phyloP scores from a whole-genome alignment of 2,113 vertebrate genomes.

The Urocitellus parryii region DNA sequence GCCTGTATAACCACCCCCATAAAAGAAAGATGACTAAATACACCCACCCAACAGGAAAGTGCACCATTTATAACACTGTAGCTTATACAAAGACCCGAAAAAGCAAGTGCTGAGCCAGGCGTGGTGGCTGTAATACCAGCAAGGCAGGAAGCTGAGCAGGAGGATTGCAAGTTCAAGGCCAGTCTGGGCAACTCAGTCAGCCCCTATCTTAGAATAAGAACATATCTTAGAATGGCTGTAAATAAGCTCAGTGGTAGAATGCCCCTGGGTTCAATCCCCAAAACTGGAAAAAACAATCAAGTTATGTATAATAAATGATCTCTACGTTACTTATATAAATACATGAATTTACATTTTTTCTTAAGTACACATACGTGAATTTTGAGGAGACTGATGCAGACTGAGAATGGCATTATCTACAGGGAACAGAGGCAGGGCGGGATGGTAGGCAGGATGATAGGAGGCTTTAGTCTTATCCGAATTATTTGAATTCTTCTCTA shows the following conservation, averaged over 20 bases:
- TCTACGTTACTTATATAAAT: background rate
- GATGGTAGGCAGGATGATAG: background rate
- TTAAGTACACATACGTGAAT: background rate
- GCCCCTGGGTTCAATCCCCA: no score
- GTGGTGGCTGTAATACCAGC: no score
- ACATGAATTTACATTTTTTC: background rate
- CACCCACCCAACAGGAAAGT: background rate
- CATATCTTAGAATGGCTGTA: no score
- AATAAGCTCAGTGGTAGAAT: no score
- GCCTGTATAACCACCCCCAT: background rate
- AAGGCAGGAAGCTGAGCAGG: no score
- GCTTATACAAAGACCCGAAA: background rate
- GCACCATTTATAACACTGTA: background rate
- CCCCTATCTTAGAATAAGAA: no score
- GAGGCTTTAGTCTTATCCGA: background rate
- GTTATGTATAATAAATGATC: background rate
- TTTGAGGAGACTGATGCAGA: background rate
- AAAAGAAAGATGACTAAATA: background rate
- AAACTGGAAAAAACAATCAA: no score
- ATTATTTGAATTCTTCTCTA: background rate
- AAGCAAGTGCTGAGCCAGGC: background rate
- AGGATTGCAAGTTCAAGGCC: no score
- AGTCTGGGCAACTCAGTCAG: no score
- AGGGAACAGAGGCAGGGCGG: background rate
- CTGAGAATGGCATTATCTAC: background rate